Evolutionary conservation across 2,888 invertebrate genomes (phyloP), one percentile per base, ranked within the genome.

Genomic region (Latheticus oryzae): DNA sequence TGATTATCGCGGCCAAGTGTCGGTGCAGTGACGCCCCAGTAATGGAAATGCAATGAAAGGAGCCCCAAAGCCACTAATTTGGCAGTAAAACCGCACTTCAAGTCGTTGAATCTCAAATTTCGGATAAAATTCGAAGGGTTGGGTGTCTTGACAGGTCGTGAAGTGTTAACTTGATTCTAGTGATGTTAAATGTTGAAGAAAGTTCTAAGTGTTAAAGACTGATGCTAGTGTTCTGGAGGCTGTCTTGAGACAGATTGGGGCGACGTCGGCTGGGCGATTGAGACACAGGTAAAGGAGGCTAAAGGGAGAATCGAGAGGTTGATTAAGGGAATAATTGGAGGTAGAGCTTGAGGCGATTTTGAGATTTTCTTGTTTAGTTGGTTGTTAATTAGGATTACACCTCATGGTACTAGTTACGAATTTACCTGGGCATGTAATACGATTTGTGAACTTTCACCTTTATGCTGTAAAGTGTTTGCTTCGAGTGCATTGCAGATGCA

Each of bases 1-100:
- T 75, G 76, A 77, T 76, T 75, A 72, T 71, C 69, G 68, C 65
- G 54, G 62, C 56, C 58, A 55, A 65, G 53, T 56, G 64, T 61
- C 26, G 45, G 30, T 30, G 50, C 57, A 64, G 63, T 63, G 53
- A 54, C 53, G 53, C 53, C 53, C 42, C 43, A 28, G 33, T 40
- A 8, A 13, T 24, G 43, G 19, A 68, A 61, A 68, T 69, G 68
- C 64, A 68, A 58, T 67, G 63, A 68, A 58, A 47, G 15, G 11
- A 23, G 26, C 30, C 30, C 24, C 26, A 5, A 11, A 24, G 13
- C 17, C 45, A 47, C 35, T 35, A 43, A 54, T 26, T 28, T 45
- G 54, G 47, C 50, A 28, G 24, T 24, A 15, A 42, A 23, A 48
- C n/a, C 71, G 72, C 72, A 72, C 70, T 70, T 72, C 63, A 45